Percentiles rank a stretch among this genome's conserved stretches.
Conservation (phyloP, 1,140 invertebrate species). For the Drepana arcuata region DNA sequence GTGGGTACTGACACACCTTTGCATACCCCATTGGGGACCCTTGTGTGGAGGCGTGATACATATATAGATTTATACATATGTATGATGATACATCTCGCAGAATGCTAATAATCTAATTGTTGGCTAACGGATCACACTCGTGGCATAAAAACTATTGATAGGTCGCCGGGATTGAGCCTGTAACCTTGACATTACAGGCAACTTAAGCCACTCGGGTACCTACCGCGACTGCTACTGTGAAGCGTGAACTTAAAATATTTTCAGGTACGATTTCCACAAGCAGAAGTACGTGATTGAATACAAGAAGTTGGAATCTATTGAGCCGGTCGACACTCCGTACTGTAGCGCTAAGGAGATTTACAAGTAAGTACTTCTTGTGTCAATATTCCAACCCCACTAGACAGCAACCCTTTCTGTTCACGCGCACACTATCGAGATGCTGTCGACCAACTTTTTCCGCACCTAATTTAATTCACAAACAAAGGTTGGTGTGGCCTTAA, state of each 20-base stretch:
- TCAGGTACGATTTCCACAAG: conserved; percentile 48
- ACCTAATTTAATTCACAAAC: neutral
- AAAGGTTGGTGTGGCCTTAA: neutral
- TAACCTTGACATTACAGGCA: no score
- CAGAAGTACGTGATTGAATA: conserved; percentile 61
- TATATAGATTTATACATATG: neutral
- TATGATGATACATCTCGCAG: neutral
- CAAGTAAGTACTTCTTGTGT: conserved; percentile 18
- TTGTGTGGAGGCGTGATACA: no score
- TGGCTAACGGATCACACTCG: neutral
- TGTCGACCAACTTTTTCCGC: neutral
- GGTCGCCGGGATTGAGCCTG: no score
- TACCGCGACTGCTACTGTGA: no score
- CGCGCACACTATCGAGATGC: neutral
- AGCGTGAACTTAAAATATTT: conserved; percentile 5
- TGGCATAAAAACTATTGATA: neutral
- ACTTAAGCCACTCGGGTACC: no score
- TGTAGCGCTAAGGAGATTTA: conserved; percentile 48
- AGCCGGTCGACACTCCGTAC: conserved; percentile 43
- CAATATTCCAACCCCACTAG: neutral
- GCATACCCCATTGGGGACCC: no score
- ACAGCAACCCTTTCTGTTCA: neutral
- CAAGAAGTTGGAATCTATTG: conserved; percentile 40
- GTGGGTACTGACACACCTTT: no score
- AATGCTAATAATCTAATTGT: neutral